Evolutionary conservation across 2,888 invertebrate species (phyloP).

Genomic region (Calliphora vomitoria): DNA sequence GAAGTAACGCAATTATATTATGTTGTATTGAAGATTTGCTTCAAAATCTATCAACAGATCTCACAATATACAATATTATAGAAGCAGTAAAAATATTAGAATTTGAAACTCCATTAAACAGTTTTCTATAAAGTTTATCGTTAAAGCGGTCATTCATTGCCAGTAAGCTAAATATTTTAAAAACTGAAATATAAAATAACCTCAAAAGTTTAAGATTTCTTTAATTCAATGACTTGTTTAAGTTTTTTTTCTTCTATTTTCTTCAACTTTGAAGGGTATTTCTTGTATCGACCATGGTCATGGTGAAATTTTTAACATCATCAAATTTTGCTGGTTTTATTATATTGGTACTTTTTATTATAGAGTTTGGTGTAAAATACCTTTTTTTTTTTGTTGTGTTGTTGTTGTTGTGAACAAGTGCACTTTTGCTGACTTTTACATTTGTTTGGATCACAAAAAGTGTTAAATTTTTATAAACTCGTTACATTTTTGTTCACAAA

Average conservation of each 20-base stretch:
- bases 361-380: slow-evolving; percentile 40
- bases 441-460: slow-evolving; percentile 50
- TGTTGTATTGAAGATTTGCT: too few relatives aligned
- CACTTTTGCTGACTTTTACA: slow-evolving; percentile 68
- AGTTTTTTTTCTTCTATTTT: too few relatives aligned
- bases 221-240: neutral
- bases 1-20: too few relatives aligned
- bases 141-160: too few relatives aligned
- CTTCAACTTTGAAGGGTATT: slow-evolving; percentile 6
- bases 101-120: too few relatives aligned
- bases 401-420: slow-evolving; percentile 51
- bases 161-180: too few relatives aligned
- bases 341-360: slow-evolving; percentile 40
- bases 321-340: slow-evolving; percentile 42
- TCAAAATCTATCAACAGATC: too few relatives aligned
- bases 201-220: neutral
- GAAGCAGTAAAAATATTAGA: too few relatives aligned
- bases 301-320: slow-evolving; percentile 49
- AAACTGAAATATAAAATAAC: neutral
- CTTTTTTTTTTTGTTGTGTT: slow-evolving; percentile 26
- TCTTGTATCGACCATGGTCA: slow-evolving; percentile 51
- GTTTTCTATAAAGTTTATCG: too few relatives aligned
- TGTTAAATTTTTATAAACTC: slow-evolving; percentile 58
- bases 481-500: slow-evolving; percentile 38
- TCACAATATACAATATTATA: too few relatives aligned